Evolutionary conservation across 2,113 vertebrate genomes (phyloP).

Genomic region (Colaptes auratus): DNA sequence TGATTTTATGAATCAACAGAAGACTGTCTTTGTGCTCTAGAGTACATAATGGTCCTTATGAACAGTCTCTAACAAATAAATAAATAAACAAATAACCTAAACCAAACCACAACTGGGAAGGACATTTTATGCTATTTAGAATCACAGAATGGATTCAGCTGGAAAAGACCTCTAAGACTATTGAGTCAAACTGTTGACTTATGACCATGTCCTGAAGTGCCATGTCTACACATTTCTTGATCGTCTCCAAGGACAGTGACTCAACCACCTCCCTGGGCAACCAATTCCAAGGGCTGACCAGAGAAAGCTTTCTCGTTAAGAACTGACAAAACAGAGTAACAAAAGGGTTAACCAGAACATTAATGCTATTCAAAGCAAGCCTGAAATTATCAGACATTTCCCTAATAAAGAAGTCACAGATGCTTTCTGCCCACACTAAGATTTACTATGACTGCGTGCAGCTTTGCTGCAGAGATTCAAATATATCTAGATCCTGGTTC

Average conservation of each 20-base stretch:
- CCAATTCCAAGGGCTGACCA: too few relatives aligned
- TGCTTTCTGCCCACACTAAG: neutral
- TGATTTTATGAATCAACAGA: neutral
- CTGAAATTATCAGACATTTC: neutral
- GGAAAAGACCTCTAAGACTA: too few relatives aligned
- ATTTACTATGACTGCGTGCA: neutral
- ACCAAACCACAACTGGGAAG: neutral
- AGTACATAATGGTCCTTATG: neutral
- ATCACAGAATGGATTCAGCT: too few relatives aligned
- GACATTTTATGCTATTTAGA: neutral
- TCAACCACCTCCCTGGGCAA: too few relatives aligned
- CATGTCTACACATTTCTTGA: too few relatives aligned
- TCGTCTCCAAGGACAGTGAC: too few relatives aligned
- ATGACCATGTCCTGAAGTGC: too few relatives aligned
- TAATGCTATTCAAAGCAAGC: neutral
- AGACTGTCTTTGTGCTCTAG: neutral
- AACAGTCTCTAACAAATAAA: neutral
- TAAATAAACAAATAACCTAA: neutral
- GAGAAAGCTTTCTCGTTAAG: neutral
- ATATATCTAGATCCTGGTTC: neutral
- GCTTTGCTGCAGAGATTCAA: neutral
- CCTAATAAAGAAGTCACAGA: neutral
- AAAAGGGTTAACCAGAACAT: neutral
- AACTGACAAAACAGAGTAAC: neutral
- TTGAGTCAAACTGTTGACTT: too few relatives aligned